phyloP scores from a whole-genome alignment of 1,140 invertebrate genomes.

The Penaeus japonicus region DNA sequence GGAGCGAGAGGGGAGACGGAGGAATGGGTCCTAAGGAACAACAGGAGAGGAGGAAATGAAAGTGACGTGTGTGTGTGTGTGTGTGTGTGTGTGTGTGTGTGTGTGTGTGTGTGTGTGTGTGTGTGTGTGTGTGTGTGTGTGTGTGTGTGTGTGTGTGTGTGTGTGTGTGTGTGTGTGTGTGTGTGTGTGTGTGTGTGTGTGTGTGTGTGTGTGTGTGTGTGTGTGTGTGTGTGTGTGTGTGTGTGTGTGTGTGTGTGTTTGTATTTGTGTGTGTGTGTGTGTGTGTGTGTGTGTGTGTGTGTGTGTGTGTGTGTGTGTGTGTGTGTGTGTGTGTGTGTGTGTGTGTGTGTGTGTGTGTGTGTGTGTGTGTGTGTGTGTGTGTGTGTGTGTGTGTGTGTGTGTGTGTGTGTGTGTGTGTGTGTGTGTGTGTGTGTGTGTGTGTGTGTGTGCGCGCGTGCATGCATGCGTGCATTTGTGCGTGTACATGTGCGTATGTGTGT shows the following conservation, averaged over 20 bases:
- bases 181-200: background rate
- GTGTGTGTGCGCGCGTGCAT: too few species aligned
- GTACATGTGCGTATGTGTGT: conserved; percentile 3
- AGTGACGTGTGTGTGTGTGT: background rate
- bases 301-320: too few species aligned
- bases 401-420: too few species aligned
- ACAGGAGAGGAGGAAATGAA: background rate
- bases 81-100: conserved; percentile 16
- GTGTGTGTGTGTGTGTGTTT: conserved; percentile 25
- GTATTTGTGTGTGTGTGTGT: background rate
- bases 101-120: conserved; percentile 22
- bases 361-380: background rate
- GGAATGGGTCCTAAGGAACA: background rate
- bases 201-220: background rate
- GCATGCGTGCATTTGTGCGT: background rate
- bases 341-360: background rate
- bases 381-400: too few species aligned
- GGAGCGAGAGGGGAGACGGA: background rate
- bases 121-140: conserved; percentile 22
- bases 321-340: too few species aligned
- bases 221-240: background rate
- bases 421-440: too few species aligned
- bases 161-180: conserved; percentile 15
- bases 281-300: background rate
- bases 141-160: background rate